phyloP scores from a whole-genome alignment of 2,797 vertebrate species.

The Bucorvus abyssinicus region DNA sequence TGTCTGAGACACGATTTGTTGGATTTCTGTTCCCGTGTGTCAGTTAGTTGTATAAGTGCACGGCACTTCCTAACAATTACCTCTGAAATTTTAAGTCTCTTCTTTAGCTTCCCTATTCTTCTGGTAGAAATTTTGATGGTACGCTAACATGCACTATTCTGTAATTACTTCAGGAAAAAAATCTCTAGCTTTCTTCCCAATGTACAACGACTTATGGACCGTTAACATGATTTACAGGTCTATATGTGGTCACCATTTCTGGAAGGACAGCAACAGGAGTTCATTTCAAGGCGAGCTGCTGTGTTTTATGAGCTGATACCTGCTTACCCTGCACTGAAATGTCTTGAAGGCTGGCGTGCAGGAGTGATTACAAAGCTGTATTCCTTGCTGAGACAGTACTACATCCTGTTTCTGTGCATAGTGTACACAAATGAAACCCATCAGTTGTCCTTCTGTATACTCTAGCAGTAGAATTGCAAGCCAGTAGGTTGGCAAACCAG shows the following conservation, averaged over 20 bases:
- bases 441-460: neutral
- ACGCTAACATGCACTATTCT: neutral
- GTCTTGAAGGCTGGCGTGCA: neutral
- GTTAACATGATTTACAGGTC: neutral
- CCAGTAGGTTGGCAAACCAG: slow-evolving; percentile 4
- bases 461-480: neutral
- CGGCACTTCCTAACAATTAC: neutral
- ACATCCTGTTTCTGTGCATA: neutral
- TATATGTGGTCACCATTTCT: neutral
- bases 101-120: neutral
- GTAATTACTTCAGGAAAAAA: neutral
- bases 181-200: neutral
- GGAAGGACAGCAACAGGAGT: neutral
- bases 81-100: neutral
- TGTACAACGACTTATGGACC: neutral
- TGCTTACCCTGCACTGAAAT: neutral
- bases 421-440: neutral
- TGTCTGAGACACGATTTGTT: neutral
- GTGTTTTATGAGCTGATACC: neutral
- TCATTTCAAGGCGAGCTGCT: neutral
- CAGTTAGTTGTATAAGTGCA: neutral
- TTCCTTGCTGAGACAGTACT: neutral
- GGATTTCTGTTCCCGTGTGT: neutral
- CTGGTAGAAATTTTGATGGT: neutral
- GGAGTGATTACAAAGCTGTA: neutral